A percentile compares a stretch with the other conserved stretches of the same genome.
Conservation (phyloP, 2,113 vertebrate species). For the Tupaia chinensis region DNA sequence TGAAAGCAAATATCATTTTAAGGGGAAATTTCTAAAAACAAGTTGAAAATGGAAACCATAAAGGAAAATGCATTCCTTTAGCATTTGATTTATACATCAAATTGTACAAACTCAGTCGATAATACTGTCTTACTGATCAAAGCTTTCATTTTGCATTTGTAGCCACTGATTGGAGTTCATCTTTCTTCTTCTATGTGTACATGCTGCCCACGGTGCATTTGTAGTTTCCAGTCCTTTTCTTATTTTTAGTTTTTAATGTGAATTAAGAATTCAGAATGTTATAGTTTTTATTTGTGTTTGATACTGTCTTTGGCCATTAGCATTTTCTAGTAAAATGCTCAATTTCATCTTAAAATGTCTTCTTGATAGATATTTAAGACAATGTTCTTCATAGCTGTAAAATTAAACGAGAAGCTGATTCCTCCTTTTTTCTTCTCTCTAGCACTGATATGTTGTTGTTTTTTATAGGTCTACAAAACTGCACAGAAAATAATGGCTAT, state of each 20-base stretch:
- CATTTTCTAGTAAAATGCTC: neutral
- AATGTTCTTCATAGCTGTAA: slow-evolving; percentile 19
- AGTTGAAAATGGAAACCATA: slow-evolving; percentile 40
- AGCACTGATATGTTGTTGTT: slow-evolving; percentile 31
- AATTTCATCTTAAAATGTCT: slow-evolving; percentile 13
- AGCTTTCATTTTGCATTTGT: neutral
- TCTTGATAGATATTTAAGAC: slow-evolving; percentile 16
- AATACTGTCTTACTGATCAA: neutral
- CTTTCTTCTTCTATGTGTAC: neutral
- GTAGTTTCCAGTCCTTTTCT: neutral
- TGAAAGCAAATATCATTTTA: neutral
- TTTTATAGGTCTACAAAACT: neutral
- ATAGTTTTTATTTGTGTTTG: neutral
- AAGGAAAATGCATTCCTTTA: neutral
- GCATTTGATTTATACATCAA: slow-evolving; percentile 33
- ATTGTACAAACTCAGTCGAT: neutral
- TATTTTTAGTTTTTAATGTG: neutral
- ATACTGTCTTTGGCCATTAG: neutral
- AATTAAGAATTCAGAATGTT: neutral
- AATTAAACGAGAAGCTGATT: slow-evolving; percentile 5
- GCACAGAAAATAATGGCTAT: slow-evolving; percentile 29
- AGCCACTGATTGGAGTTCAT: neutral
- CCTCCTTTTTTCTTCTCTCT: neutral
- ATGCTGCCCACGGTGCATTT: neutral
- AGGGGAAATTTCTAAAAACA: slow-evolving; percentile 35